Evolutionary conservation across 2,113 vertebrate species (phyloP).

Genomic region (Percopsis transmontana): DNA sequence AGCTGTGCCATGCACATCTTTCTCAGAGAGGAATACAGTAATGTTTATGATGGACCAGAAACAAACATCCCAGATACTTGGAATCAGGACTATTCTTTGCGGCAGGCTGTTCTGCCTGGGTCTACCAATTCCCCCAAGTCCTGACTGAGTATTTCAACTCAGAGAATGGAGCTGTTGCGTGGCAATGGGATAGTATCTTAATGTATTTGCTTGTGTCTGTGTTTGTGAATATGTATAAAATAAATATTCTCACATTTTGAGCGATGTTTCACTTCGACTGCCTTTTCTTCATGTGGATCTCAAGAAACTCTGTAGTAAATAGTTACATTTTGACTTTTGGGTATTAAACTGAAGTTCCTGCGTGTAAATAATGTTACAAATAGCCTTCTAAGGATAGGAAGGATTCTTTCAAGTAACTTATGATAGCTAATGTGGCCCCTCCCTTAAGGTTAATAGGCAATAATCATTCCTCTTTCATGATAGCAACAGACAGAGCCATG

Average conservation of each 20-base stretch:
- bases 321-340: too few relatives aligned
- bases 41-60: not conserved
- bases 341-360: too few relatives aligned
- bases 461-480: too few relatives aligned
- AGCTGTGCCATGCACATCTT: conserved; percentile 9
- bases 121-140: not conserved
- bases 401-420: too few relatives aligned
- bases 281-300: too few relatives aligned
- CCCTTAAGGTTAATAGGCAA: too few relatives aligned
- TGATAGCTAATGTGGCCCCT: too few relatives aligned
- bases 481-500: not conserved
- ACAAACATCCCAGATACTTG: not conserved
- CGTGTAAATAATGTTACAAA: too few relatives aligned
- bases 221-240: not conserved
- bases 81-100: not conserved
- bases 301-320: too few relatives aligned
- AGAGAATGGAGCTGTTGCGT: not conserved
- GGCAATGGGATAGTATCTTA: not conserved
- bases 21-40: not conserved
- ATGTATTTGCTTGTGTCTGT: not conserved
- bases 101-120: not conserved
- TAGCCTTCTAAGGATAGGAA: too few relatives aligned
- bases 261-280: too few relatives aligned
- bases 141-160: conserved; percentile 9
- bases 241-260: not conserved